Evolutionary conservation across 1,140 invertebrate genomes (phyloP), one percentile per base, ranked within the genome.

Genomic region (Daktulosphaira vitifoliae): DNA sequence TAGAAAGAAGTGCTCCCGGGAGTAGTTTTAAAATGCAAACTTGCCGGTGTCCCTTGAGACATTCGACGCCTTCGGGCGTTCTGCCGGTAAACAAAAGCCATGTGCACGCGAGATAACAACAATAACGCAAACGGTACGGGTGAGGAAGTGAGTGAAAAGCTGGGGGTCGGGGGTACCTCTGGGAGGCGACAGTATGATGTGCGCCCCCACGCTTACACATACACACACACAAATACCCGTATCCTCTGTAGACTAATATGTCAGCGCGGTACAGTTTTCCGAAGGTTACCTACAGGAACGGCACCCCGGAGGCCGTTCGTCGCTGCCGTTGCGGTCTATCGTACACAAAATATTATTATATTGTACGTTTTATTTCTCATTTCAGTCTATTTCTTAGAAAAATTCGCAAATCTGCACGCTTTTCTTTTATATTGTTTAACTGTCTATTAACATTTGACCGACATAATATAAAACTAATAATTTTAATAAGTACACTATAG

Each of bases 1-100:
- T 23, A 39, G 56, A 62, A 62, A 62, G 56, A 62, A 62, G 56
- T 62, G 56, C 42, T 62, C 56, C 56, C 56, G 56, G 56, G 56
- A 62, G 56, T 48, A 62, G 56, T 62, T 62, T 62, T 62, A 62
- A 62, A 62, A 62, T 62, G 56, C 56, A 62, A 62, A 62, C 56
- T 48, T 46, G 56, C 56, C 42, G 42, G 56, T 20, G 16, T 7
- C 38, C 39, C 56, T 8, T 0, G 56, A 26, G 56, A 62, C 56
- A 16, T 62, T 62, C 56, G 56, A 62, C 56, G 56, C 56, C 56
- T 62, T 62, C 56, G 56, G 56, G 56, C 39, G 39, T 62, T 62
- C 56, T 46, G 56, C 56, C 56, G 56, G 56, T 62, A 62, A 62
- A 62, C 56, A 62, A 62, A 62, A 62, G 56, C 53, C 54, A 59